Base-by-base conservation (phyloP, 2,113 vertebrate species). In the Erythrolamprus reginae region DNA sequence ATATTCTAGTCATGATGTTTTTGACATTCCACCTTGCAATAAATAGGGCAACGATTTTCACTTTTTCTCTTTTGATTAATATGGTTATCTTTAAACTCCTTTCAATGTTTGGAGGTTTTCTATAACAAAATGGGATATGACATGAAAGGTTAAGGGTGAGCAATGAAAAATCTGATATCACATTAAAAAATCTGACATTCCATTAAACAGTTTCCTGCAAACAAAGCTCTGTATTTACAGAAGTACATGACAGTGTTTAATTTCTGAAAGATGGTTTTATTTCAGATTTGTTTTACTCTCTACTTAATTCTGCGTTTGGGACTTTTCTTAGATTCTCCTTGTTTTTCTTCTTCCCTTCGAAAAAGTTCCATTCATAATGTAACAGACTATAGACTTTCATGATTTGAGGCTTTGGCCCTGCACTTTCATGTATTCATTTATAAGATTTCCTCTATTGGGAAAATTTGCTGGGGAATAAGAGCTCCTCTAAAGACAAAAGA, bases 361-460 rank as follows among this genome's bases (percentile, higher is more conserved):
- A 52, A 45, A 2, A 56, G 87, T 93, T 92, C 61, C n/a, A 87
- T 92, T 85, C 93, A 90, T 93, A 90, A 82, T 93, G 92, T 91
- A 70, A 88, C 89, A 87, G 87, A 70, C 88, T 70, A 65, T 4
- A 0, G 3, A 90, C 47, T 53, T 92, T 45, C 55, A 17, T 26
- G 51, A 0, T 89, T 51, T 88, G 55, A 93, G 58, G 82, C 55
- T 28, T 87, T n/a, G 52, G 38, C 42, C 21, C 51, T 86, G 85
- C 82, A 89, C 24, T 86, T 94, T 92, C 91, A 38, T 91, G n/a
- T 92, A 87, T 92, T 92, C 88, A 92, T 95, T 95, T 93, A 70
- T 90, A 92, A 91, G 77, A 4, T 87, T 10, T 47, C 24, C 92
- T 28, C 86, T 48, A 28, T 21, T 87, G 90, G 45, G 42, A 82